Evolutionary conservation across 2,113 vertebrate genomes (phyloP).

Genomic region (Python bivittatus): DNA sequence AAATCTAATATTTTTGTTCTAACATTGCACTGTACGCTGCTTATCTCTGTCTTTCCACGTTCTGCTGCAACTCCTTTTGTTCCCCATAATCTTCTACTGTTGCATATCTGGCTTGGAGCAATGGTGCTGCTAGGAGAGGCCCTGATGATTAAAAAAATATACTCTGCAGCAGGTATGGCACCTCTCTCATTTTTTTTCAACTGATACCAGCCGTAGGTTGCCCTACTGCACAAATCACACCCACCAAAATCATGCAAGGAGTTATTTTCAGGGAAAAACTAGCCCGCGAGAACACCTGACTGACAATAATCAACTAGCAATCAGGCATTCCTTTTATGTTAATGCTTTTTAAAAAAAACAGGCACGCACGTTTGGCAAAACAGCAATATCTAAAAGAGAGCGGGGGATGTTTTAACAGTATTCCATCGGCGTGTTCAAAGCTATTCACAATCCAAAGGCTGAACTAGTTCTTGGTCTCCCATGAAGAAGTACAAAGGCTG

Average conservation of each 20-base stretch:
- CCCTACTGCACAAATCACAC: neutral
- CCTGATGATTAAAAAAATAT: conserved; percentile 44
- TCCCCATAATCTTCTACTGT: neutral
- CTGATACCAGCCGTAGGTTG: conserved; percentile 19
- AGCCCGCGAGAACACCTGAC: conserved; percentile 22
- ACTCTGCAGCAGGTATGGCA: conserved; percentile 36
- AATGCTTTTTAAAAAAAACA: conserved; percentile 9
- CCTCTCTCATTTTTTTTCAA: conserved; percentile 30
- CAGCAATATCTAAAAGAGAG: neutral
- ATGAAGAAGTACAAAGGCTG: neutral
- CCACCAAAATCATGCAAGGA: neutral
- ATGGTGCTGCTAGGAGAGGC: neutral
- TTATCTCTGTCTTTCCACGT: conserved; percentile 1
- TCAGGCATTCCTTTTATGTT: conserved; percentile 32
- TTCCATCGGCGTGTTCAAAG: neutral
- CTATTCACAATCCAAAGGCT: neutral
- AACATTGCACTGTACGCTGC: neutral
- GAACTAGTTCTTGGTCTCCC: conserved; percentile 16
- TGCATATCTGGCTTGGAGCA: neutral
- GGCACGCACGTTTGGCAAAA: neutral
- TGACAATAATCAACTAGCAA: conserved; percentile 26
- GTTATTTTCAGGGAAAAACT: conserved; percentile 25
- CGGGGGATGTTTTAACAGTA: neutral
- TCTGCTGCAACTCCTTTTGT: conserved; percentile 3
- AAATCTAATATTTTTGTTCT: neutral